Evolutionary conservation across 2,888 invertebrate species (phyloP).

Genomic region (Gibbula magus): DNA sequence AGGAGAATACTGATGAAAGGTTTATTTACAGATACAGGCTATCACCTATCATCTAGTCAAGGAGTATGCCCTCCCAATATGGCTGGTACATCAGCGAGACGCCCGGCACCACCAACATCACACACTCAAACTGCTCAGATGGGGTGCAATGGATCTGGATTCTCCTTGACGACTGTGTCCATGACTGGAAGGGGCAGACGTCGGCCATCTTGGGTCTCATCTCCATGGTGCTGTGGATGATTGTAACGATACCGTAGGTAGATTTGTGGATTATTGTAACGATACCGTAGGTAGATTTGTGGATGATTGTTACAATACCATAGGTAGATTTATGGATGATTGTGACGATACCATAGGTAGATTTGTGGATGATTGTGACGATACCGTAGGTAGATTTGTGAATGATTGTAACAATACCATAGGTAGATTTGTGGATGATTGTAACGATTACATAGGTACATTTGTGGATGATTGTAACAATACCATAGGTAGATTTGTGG

Average conservation of each 20-base stretch:
- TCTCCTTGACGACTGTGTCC: constrained; percentile 60
- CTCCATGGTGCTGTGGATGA: constrained; percentile 59
- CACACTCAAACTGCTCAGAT: constrained; percentile 49
- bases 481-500: no score
- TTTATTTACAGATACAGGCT: no score
- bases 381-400: no score
- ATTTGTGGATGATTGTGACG: no score
- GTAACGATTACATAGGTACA: no score
- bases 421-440: no score
- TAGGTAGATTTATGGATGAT: no score
- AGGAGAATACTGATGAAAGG: no score
- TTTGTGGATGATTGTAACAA: constrained; percentile 63
- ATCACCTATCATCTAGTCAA: neutral
- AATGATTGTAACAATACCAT: no score
- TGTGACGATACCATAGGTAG: no score
- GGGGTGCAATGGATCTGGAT: constrained; percentile 62
- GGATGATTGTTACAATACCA: no score
- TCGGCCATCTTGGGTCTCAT: constrained; percentile 60
- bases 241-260: constrained; percentile 63
- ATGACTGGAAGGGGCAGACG: constrained; percentile 47
- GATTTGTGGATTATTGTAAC: neutral
- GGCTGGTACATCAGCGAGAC: neutral
- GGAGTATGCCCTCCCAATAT: neutral
- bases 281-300: no score
- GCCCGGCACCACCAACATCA: neutral